These are phyloP conservation scores for Camelus bactrianus DNA, from an alignment of 2,113 vertebrate genomes.

Conservation along the genomic window DNA sequence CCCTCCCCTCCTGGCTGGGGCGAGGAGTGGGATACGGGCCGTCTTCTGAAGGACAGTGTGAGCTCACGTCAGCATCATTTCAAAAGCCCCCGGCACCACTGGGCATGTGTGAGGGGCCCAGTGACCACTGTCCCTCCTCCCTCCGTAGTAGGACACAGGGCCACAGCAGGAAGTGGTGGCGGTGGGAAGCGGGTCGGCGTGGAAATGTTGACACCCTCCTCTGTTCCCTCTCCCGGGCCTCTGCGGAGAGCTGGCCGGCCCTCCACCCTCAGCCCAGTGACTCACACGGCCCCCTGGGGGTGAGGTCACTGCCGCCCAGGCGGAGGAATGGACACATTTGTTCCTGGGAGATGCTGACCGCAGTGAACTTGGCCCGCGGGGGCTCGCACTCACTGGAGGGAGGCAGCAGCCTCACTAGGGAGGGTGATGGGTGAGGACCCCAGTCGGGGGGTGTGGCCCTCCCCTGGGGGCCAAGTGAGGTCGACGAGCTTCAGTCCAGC, in stretches of 20 bases:
- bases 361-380: constrained; percentile 51
- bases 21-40: background rate
- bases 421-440: background rate
- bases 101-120: background rate
- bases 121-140: background rate
- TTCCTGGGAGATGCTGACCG: constrained; percentile 68
- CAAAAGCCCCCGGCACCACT: background rate
- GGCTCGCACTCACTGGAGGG: background rate
- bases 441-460: rapidly evolving
- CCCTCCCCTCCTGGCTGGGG: too few species aligned
- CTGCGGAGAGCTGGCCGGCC: constrained; percentile 35
- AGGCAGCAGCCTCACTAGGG: background rate
- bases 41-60: background rate
- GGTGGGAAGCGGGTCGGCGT: background rate
- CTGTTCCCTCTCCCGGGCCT: constrained; percentile 46
- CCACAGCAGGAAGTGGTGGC: background rate
- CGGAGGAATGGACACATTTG: constrained; percentile 70
- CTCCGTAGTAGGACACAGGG: background rate
- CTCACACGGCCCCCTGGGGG: constrained; percentile 77
- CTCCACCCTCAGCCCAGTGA: constrained; percentile 67
- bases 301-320: constrained; percentile 80
- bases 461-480: background rate
- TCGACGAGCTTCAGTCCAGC: background rate
- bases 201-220: constrained; percentile 29
- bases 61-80: background rate